These are phyloP conservation scores for Micrastur ruficollis DNA, from an alignment of 2,797 vertebrate genomes.

Conservation along the genomic window DNA sequence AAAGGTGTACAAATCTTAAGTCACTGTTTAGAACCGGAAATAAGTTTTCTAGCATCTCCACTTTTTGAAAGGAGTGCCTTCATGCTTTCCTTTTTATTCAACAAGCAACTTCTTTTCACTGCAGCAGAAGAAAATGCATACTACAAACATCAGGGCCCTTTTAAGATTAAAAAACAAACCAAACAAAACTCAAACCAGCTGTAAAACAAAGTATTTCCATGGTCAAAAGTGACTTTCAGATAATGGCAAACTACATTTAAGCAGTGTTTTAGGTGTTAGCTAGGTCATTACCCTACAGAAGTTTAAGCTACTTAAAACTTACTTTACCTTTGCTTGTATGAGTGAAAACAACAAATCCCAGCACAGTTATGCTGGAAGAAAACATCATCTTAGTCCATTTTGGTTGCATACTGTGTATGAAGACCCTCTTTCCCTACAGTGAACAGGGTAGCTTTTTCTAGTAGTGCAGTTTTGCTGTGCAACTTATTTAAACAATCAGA, in stretches of 20 bases:
- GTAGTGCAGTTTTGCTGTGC: not conserved
- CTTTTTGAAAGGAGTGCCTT: conserved; percentile 56
- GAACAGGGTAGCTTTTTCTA: not conserved
- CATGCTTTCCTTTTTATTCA: conserved; percentile 66
- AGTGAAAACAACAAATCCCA: conserved; percentile 5
- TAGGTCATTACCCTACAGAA: not conserved
- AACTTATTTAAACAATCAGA: not conserved
- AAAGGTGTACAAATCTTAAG: not conserved
- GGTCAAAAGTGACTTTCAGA: conserved; percentile 25
- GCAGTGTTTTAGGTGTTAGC: not conserved
- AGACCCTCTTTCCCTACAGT: not conserved
- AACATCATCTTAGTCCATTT: not conserved
- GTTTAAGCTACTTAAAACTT: not conserved
- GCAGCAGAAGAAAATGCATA: conserved; percentile 58
- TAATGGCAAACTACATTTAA: not conserved
- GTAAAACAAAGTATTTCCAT: conserved; percentile 63
- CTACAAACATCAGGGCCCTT: conserved; percentile 27
- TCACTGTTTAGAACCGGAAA: conserved; percentile 31
- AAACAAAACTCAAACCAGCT: conserved; percentile 59
- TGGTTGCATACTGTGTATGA: not conserved
- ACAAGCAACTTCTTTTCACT: conserved; percentile 47
- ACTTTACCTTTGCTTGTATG: not conserved
- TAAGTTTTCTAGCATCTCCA: conserved; percentile 41
- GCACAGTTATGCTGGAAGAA: not conserved
- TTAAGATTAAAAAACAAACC: conserved; percentile 62